Base-by-base conservation (phyloP, 2,113 vertebrate species). In the Myiopsitta monachus region DNA sequence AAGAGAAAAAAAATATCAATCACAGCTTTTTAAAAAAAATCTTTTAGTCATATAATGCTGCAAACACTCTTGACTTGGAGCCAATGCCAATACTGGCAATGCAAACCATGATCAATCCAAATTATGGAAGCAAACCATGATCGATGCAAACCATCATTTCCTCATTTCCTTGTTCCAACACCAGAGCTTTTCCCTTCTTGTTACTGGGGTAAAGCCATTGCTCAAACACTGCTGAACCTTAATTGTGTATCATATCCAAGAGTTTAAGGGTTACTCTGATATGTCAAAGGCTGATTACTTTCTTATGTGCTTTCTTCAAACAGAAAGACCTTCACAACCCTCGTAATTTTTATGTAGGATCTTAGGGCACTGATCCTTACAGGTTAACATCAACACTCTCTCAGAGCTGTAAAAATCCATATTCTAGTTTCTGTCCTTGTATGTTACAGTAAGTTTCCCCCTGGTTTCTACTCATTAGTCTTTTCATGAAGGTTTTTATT, bases 231-330 rank as follows among this genome's bases (percentile, higher is more conserved):
- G 18, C 19, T 82, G 57, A 79, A 31, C 21, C 14, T 39, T 44
- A 69, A 39, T 23, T 27, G 36, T 62, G 9, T 21, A 28, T 70
- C 19, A 57, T 11, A 62, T 36, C 16, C 0, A 0, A 13, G 17
- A 87, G 2, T 47, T 87, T 80, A 52, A 28, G 14, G 27, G 12
- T 7, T 51, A 19, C 14, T 82, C 30, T 78, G 23, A 7, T 84
- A 23, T 11, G 5, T 0, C 57, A 46, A 80, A 83, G 36, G 4
- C 2, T 68, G 17, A 51, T 63, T 30, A 43, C 39, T 18, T 55
- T 18, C 27, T 47, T 44, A n/a, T 3, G 22, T 41, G 14, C 5
- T 51, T 78, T 68, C 18, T 74, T 72, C 46, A 84, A 70, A 47
- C 2, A 52, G 18, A 51, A 76, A 51, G 17, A 5, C 11, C 8